Conservation (phyloP, 2,113 vertebrate genomes). For the Eulacestoma nigropectus region DNA sequence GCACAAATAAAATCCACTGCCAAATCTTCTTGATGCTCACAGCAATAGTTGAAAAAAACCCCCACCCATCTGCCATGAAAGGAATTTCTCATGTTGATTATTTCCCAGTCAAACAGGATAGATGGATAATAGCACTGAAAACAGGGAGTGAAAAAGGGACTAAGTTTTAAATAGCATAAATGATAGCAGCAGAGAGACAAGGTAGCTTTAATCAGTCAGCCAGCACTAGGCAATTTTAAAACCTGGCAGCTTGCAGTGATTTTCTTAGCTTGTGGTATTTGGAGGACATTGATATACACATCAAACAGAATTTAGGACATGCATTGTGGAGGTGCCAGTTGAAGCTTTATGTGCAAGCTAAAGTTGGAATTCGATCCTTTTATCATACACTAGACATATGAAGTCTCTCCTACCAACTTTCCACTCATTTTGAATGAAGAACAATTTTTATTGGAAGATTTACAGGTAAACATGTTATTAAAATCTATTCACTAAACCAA, state of each 20-base stretch:
- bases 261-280: conserved; percentile 32
- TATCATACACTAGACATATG: not conserved
- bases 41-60: not conserved
- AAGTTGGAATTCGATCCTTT: conserved; percentile 8
- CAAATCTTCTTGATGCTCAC: not conserved
- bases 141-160: not conserved
- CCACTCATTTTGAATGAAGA: not conserved
- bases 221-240: conserved; percentile 12
- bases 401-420: not conserved
- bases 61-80: not conserved
- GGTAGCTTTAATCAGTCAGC: conserved; percentile 22
- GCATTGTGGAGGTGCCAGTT: not conserved
- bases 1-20: not conserved
- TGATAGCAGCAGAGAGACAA: not conserved
- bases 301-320: conserved; percentile 23
- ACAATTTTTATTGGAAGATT: not conserved
- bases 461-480: not conserved
- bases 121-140: not conserved
- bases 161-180: conserved; percentile 18
- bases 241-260: not conserved
- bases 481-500: not conserved
- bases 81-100: not conserved
- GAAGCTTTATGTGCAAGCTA: not conserved
- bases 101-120: not conserved
- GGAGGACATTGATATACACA: conserved; percentile 38